A percentile compares a stretch with the other conserved stretches of the same genome.
Conservation (phyloP, 2,113 vertebrate species). For the Chunga burmeisteri region DNA sequence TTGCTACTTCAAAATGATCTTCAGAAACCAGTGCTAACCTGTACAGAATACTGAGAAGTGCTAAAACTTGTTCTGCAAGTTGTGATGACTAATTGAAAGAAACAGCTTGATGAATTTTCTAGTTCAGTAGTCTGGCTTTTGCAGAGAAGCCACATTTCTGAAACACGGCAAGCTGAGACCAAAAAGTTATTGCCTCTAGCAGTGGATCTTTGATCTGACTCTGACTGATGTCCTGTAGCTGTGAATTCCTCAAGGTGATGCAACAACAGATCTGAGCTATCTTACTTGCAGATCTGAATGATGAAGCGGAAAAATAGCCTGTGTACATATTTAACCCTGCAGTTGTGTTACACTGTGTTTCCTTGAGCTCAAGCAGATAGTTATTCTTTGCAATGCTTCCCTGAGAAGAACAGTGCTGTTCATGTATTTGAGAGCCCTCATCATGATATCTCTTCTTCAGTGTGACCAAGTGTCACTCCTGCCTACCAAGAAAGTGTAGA, state of each 20-base stretch:
- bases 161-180: not conserved
- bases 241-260: slow-evolving; percentile 12
- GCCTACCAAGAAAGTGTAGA: not conserved
- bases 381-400: not conserved
- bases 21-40: not conserved
- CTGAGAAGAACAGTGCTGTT: not conserved
- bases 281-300: not conserved
- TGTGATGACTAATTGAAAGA: not conserved
- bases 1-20: not conserved
- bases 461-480: not conserved
- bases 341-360: not conserved
- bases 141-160: not conserved
- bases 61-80: not conserved
- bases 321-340: not conserved
- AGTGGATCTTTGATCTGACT: slow-evolving; percentile 48
- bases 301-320: slow-evolving; percentile 10
- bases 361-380: not conserved
- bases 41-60: not conserved
- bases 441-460: not conserved
- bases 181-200: slow-evolving; percentile 21
- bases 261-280: not conserved
- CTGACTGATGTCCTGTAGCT: not conserved
- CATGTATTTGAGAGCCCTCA: not conserved
- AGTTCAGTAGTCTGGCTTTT: not conserved
- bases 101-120: slow-evolving; percentile 47